phyloP scores from a whole-genome alignment of 2,888 invertebrate species.

The Drosophila monieri region DNA sequence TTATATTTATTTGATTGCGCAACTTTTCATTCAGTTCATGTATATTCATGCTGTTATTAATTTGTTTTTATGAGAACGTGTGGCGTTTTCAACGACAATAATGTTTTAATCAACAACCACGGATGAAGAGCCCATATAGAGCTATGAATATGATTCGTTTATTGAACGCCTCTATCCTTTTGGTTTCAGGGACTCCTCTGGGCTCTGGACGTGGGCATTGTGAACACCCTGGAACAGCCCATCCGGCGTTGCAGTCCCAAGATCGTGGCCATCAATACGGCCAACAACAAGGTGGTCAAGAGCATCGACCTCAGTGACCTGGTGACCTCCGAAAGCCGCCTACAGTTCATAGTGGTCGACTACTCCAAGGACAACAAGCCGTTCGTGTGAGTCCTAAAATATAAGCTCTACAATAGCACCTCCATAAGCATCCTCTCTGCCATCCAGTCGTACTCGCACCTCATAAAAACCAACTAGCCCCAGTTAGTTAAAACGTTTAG shows the following conservation, averaged over 20 bases:
- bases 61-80: slow-evolving; percentile 30
- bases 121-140: slow-evolving; percentile 48
- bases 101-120: slow-evolving; percentile 37
- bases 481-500: neutral
- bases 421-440: neutral
- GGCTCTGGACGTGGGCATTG: slow-evolving; percentile 87
- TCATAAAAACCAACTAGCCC: neutral
- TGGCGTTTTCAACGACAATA: slow-evolving; percentile 10
- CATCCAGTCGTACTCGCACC: neutral
- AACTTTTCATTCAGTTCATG: slow-evolving; percentile 37
- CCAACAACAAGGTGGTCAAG: slow-evolving; percentile 86
- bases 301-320: slow-evolving; percentile 85
- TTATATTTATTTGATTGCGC: slow-evolving; percentile 33
- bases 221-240: slow-evolving; percentile 86
- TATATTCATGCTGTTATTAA: slow-evolving; percentile 8
- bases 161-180: slow-evolving; percentile 12
- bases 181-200: slow-evolving; percentile 85
- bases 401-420: neutral
- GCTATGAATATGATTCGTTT: slow-evolving; percentile 15
- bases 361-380: slow-evolving; percentile 85
- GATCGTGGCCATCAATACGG: slow-evolving; percentile 86
- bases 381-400: slow-evolving; percentile 82
- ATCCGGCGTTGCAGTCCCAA: slow-evolving; percentile 86
- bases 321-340: slow-evolving; percentile 85
- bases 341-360: slow-evolving; percentile 87